Conservation (phyloP, 2,797 vertebrate species). For the Taenioides sp. region DNA sequence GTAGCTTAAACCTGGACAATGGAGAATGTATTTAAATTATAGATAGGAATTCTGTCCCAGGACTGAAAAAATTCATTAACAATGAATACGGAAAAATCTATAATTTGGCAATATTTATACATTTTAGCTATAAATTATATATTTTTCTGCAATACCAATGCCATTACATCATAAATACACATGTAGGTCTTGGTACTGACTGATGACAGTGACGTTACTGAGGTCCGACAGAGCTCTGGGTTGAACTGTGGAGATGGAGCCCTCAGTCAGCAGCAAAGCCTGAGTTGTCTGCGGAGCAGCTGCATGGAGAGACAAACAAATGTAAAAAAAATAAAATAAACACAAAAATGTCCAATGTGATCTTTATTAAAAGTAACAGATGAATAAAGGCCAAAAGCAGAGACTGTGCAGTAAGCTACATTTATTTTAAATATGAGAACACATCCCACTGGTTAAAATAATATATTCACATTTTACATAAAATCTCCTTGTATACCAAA, state of each 20-base stretch:
- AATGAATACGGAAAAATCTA: background rate
- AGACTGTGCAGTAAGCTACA: background rate
- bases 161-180: background rate
- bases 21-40: background rate
- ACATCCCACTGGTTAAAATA: too few species aligned
- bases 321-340: too few species aligned
- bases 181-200: conserved; percentile 21
- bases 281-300: conserved; percentile 73
- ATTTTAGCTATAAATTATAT: background rate
- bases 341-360: too few species aligned
- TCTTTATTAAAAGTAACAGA: too few species aligned
- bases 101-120: background rate
- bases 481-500: too few species aligned
- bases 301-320: conserved; percentile 40
- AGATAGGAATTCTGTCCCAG: too few species aligned
- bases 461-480: too few species aligned
- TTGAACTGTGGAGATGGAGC: conserved; percentile 73
- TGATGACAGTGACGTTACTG: conserved; percentile 76
- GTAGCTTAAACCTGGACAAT: conserved; percentile 69
- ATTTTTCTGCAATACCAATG: too few species aligned
- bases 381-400: too few species aligned
- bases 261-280: conserved; percentile 77
- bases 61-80: too few species aligned
- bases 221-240: conserved; percentile 70
- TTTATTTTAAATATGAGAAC: background rate